phyloP scores from a whole-genome alignment of 92 coral and sea anemone species.

The Phenganax stokvisi region DNA sequence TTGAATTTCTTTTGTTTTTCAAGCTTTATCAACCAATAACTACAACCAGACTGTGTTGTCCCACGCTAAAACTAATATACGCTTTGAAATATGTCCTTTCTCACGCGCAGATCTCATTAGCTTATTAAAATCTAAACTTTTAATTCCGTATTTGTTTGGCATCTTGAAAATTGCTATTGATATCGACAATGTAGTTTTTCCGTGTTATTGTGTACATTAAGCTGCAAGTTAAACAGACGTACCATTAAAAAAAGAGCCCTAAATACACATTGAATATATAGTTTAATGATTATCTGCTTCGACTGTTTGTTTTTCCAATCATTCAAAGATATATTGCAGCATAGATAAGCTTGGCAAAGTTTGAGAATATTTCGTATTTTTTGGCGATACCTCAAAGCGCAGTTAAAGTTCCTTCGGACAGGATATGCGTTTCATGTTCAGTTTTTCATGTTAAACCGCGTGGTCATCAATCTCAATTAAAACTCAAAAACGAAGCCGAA shows the following conservation, averaged over 20 bases:
- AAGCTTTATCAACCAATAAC: no score
- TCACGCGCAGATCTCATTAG: conserved; percentile 14
- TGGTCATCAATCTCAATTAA: conserved; percentile 38
- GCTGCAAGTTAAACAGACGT: conserved; percentile 14
- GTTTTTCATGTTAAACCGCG: background rate
- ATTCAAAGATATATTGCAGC: background rate
- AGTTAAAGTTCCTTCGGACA: background rate
- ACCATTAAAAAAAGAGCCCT: background rate
- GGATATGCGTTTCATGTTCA: conserved; percentile 3
- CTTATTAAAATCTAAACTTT: conserved; percentile 29
- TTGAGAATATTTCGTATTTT: background rate
- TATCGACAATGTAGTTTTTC: conserved; percentile 8
- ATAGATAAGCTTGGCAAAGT: background rate
- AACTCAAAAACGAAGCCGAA: conserved; percentile 31
- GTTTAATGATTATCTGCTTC: conserved; percentile 11
- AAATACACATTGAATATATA: conserved; percentile 2
- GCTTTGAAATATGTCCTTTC: background rate
- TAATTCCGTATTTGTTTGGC: conserved; percentile 23
- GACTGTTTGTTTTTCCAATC: conserved; percentile 1
- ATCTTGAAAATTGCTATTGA: conserved; percentile 12
- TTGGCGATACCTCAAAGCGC: background rate
- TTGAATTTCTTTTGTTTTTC: no score
- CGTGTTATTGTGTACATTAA: conserved; percentile 1
- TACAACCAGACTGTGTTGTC: background rate
- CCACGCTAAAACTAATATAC: conserved; percentile 15